Conservation (phyloP, 2,888 invertebrate genomes). For the Lasioglossum morio region DNA sequence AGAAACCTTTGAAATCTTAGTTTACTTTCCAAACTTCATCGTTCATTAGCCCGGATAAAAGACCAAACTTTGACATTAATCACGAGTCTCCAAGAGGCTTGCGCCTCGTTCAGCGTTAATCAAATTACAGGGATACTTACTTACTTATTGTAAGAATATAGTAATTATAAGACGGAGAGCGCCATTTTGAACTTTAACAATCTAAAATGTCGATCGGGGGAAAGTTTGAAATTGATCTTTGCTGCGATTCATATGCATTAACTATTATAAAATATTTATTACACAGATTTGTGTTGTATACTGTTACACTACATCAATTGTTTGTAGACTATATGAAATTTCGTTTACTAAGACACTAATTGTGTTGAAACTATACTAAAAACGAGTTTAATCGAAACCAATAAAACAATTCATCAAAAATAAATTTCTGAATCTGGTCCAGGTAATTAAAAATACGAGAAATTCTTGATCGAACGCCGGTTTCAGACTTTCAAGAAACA, state of each 20-base stretch:
- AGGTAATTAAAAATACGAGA: not conserved
- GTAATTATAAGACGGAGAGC: not conserved
- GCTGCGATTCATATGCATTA: not conserved
- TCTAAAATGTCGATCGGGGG: not conserved
- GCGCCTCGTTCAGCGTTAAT: conserved; percentile 35
- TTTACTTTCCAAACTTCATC: conserved; percentile 17
- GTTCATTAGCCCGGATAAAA: conserved; percentile 40
- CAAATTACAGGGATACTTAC: conserved; percentile 42
- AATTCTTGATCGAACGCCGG: not conserved
- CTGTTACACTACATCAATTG: too few relatives aligned
- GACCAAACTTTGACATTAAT: conserved; percentile 44
- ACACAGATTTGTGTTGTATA: not conserved
- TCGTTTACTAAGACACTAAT: not conserved
- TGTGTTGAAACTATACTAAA: not conserved
- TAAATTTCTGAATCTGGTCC: too few relatives aligned
- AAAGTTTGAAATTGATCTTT: not conserved
- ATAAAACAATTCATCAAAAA: not conserved
- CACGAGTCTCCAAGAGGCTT: conserved; percentile 1
- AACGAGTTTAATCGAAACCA: not conserved
- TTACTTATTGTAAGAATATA: conserved; percentile 17
- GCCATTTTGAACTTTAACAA: conserved; percentile 25
- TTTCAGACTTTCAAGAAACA: not conserved
- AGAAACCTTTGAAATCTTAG: conserved; percentile 22
- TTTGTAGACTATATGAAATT: not conserved
- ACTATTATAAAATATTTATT: not conserved